phyloP scores from a whole-genome alignment of 1,140 invertebrate species.

The Dendrolimus punctatus region DNA sequence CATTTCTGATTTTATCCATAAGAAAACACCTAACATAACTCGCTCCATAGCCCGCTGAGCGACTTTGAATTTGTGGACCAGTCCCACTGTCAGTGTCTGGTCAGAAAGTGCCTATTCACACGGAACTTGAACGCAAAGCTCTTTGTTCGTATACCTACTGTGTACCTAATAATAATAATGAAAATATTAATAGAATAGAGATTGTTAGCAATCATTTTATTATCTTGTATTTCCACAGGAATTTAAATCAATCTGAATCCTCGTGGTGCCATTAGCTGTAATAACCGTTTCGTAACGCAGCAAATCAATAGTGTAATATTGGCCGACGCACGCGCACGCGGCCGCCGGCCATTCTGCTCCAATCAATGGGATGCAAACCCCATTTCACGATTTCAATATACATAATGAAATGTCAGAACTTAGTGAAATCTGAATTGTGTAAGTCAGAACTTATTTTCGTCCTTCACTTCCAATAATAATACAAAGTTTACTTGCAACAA shows the following conservation, averaged over 20 bases:
- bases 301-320: slow-evolving; percentile 54
- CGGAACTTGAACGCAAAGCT: too few relatives aligned
- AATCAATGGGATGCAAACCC: slow-evolving; percentile 59
- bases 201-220: not conserved
- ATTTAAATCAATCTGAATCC: not conserved
- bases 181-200: too few relatives aligned
- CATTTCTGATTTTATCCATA: too few relatives aligned
- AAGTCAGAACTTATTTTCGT: slow-evolving; percentile 28
- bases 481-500: slow-evolving; percentile 28
- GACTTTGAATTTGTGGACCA: too few relatives aligned
- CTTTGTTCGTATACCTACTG: too few relatives aligned
- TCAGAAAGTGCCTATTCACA: too few relatives aligned
- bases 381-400: slow-evolving; percentile 68
- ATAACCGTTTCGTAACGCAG: slow-evolving; percentile 37
- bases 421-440: slow-evolving; percentile 52
- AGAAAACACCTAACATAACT: too few relatives aligned
- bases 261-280: slow-evolving; percentile 21
- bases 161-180: too few relatives aligned
- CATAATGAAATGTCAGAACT: slow-evolving; percentile 66
- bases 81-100: too few relatives aligned
- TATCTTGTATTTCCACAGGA: not conserved
- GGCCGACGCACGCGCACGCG: slow-evolving; percentile 45
- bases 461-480: slow-evolving; percentile 16
- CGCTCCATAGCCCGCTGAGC: too few relatives aligned
- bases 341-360: slow-evolving; percentile 28